Conservation (phyloP, 2,888 invertebrate species). For the Philopedon plagiatum region DNA sequence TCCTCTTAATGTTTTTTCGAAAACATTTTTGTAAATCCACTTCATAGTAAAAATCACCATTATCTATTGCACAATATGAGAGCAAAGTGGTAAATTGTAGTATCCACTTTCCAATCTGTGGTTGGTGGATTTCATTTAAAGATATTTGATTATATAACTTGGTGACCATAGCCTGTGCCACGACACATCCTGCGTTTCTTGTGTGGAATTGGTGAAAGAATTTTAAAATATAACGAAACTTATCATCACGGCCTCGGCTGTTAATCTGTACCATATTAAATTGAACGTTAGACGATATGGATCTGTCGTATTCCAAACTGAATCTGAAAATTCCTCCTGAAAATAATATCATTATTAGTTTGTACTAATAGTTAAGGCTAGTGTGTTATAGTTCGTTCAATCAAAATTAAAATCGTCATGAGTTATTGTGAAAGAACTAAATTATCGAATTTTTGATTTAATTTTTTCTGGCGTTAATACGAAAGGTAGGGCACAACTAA, state of each 20-base stretch:
- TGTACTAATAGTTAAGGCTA: too few relatives aligned
- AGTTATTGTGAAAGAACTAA: too few relatives aligned
- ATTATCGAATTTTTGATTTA: too few relatives aligned
- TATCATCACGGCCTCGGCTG: not conserved
- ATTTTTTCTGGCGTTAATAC: too few relatives aligned
- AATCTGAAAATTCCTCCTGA: not conserved
- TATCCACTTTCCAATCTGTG: not conserved
- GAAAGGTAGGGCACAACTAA: too few relatives aligned
- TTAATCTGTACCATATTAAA: slow-evolving; percentile 12
- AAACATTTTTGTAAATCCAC: not conserved
- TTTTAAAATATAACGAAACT: not conserved
- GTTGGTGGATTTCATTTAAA: not conserved
- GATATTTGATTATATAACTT: not conserved
- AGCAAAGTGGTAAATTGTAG: not conserved
- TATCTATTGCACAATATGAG: not conserved
- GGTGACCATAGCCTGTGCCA: not conserved
- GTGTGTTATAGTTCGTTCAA: too few relatives aligned
- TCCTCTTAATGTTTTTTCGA: not conserved
- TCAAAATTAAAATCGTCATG: too few relatives aligned
- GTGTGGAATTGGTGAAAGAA: not conserved
- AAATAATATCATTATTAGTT: not conserved
- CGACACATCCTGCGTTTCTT: not conserved
- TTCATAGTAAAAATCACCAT: not conserved
- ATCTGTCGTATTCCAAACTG: slow-evolving; percentile 1
- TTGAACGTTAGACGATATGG: not conserved